phyloP scores from a whole-genome alignment of 2,113 vertebrate species.

The Microtus richardsoni region DNA sequence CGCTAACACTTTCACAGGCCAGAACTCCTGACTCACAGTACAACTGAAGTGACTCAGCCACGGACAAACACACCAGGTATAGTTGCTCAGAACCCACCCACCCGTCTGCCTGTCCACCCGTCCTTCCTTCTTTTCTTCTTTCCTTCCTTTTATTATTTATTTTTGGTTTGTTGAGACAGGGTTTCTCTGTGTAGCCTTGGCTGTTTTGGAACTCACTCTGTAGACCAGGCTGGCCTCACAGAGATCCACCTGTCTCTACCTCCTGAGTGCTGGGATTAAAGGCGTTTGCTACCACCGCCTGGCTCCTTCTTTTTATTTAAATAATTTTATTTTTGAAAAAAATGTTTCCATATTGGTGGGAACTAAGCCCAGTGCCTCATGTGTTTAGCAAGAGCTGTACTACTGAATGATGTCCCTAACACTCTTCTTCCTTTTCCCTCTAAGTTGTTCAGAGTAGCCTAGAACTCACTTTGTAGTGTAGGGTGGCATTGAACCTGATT shows the following conservation, averaged over 20 bases:
- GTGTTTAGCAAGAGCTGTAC: background rate
- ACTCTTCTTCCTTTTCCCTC: background rate
- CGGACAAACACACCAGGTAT: constrained; percentile 81
- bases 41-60: constrained; percentile 72
- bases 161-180: background rate
- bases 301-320: background rate
- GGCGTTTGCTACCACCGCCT: background rate
- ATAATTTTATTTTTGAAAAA: background rate
- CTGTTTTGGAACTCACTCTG: background rate
- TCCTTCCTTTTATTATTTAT: background rate
- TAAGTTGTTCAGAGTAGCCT: background rate
- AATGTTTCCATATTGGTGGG: background rate
- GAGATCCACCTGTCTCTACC: background rate
- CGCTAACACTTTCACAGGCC: constrained; percentile 79
- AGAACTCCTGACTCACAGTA: constrained; percentile 85
- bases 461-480: background rate
- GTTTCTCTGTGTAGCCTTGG: background rate
- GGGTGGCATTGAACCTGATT: background rate
- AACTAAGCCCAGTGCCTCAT: background rate
- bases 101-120: fast-evolving
- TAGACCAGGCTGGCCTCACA: background rate
- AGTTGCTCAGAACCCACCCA: background rate
- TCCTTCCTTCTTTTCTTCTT: background rate
- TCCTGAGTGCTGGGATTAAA: no score
- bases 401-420: background rate